These are phyloP conservation scores for Girardia tigrina DNA, from an alignment of 2,888 invertebrate genomes.

Conservation along the genomic window DNA sequence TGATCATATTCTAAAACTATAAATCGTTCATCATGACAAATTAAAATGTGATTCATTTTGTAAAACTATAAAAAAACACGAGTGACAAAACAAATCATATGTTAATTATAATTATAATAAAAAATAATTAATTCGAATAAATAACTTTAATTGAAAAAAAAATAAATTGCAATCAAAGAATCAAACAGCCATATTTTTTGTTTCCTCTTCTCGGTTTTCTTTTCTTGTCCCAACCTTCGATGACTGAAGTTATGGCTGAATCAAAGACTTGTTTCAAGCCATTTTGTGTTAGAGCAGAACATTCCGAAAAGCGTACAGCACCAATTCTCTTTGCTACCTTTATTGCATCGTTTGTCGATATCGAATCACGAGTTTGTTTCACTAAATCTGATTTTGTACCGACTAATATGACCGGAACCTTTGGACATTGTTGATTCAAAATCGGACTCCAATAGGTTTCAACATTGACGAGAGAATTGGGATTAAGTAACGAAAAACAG, in stretches of 20 bases:
- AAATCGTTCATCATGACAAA: no score
- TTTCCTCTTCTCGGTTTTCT: no score
- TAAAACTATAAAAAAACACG: no score
- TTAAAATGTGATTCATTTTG: no score
- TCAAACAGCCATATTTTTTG: no score
- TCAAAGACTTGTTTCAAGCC: conserved; percentile 6
- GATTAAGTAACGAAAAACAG: not conserved
- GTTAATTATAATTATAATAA: no score
- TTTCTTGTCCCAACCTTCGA: conserved; percentile 11
- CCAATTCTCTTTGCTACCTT: not conserved
- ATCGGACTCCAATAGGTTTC: conserved; percentile 10
- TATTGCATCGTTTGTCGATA: not conserved
- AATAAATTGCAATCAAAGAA: no score
- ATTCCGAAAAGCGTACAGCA: not conserved
- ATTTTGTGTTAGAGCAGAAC: not conserved
- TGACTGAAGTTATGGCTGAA: not conserved
- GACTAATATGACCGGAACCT: not conserved
- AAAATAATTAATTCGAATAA: no score
- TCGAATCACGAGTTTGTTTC: not conserved
- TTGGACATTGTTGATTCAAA: not conserved
- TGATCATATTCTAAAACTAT: no score
- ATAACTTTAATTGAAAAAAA: no score
- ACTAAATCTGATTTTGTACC: not conserved
- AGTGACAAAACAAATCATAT: no score
- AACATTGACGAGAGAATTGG: not conserved